These are phyloP conservation scores for Syrista parreyssii DNA, from an alignment of 2,888 invertebrate species.

Conservation along the genomic window DNA sequence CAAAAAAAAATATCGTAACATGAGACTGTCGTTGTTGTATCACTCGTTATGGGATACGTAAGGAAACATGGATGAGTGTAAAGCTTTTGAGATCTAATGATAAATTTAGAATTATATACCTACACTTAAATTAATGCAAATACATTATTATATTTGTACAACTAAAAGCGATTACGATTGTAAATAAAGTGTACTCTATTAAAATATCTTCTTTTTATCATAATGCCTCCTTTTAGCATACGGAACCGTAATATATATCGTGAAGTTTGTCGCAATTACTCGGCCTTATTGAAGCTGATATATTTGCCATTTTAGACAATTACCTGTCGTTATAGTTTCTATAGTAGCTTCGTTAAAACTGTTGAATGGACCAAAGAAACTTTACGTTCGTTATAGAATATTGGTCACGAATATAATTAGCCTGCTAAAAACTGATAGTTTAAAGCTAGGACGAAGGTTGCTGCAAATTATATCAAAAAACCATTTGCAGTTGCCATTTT, in stretches of 20 bases:
- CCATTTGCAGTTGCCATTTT: background rate
- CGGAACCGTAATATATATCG: background rate
- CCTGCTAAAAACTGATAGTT: background rate
- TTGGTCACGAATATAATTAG: background rate
- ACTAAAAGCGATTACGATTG: conserved; percentile 38
- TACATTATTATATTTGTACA: conserved; percentile 47
- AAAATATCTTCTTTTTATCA: conserved; percentile 26
- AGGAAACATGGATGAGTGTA: conserved; percentile 11
- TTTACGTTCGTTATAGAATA: background rate
- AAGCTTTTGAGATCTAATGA: conserved; percentile 11
- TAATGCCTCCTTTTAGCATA: background rate
- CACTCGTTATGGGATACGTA: conserved; percentile 15
- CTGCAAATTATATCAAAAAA: background rate
- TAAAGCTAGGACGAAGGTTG: background rate
- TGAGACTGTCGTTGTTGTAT: background rate
- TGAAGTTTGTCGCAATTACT: background rate
- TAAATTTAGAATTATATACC: conserved; percentile 22
- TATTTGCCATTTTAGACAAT: background rate
- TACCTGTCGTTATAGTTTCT: background rate
- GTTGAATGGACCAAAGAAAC: background rate
- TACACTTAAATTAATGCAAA: conserved; percentile 17
- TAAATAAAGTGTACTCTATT: conserved; percentile 46
- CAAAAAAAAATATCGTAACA: conserved; percentile 9
- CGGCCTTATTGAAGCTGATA: background rate
- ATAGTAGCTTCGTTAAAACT: background rate